These are phyloP conservation scores for Drosophila guanche DNA, from an alignment of 1,140 invertebrate genomes.

Conservation along the genomic window DNA sequence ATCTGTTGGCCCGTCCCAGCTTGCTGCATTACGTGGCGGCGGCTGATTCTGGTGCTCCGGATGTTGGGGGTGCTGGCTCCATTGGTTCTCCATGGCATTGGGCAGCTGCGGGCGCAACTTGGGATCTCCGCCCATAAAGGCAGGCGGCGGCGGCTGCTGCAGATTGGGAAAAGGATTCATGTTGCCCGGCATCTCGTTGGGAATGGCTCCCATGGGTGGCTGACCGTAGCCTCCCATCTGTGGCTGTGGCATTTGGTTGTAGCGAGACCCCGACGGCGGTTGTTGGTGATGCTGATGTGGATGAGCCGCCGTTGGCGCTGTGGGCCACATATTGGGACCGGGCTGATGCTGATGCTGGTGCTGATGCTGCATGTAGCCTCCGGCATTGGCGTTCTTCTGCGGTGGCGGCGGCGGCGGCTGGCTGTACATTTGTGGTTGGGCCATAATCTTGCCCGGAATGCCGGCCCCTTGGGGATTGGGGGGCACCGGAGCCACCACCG, in stretches of 20 bases:
- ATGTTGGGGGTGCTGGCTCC: slow-evolving; percentile 17
- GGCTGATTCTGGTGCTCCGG: slow-evolving; percentile 5
- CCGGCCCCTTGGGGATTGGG: not conserved
- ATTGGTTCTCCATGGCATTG: slow-evolving; percentile 28
- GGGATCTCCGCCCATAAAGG: slow-evolving; percentile 24
- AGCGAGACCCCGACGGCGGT: slow-evolving; percentile 11
- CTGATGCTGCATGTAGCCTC: slow-evolving; percentile 14
- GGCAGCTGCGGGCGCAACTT: slow-evolving; percentile 9
- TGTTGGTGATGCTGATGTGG: slow-evolving; percentile 23
- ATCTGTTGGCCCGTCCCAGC: slow-evolving; percentile 38
- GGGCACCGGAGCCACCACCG: slow-evolving; percentile 34
- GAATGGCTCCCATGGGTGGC: too few relatives aligned
- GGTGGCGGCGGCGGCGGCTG: slow-evolving; percentile 84
- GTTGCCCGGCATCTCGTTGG: slow-evolving; percentile 21
- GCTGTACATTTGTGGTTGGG: slow-evolving; percentile 73
- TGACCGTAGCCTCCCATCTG: too few relatives aligned
- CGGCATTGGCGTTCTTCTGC: slow-evolving; percentile 24
- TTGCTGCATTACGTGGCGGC: not conserved
- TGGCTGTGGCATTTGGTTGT: slow-evolving; percentile 25
- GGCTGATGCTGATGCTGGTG: slow-evolving; percentile 17
- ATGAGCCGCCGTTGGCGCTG: not conserved
- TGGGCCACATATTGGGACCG: not conserved
- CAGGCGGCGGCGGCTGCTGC: slow-evolving; percentile 60
- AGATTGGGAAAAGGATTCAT: slow-evolving; percentile 54
- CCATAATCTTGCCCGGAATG: slow-evolving; percentile 61